Percentiles rank a stretch among this genome's conserved stretches.
Conservation (phyloP, 2,888 invertebrate species). For the Drosophila lutescens region DNA sequence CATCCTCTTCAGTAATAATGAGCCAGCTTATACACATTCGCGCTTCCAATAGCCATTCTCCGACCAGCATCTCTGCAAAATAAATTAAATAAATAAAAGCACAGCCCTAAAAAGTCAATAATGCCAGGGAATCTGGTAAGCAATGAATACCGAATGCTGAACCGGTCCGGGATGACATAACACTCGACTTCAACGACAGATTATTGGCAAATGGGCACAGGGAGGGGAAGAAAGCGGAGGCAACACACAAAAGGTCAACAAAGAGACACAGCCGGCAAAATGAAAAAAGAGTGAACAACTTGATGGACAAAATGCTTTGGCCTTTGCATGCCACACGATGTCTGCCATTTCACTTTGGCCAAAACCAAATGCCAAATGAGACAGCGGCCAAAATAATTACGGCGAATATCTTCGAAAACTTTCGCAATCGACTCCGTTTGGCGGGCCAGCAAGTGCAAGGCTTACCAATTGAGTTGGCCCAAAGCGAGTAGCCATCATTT, state of each 20-base stretch:
- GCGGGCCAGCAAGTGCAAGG: constrained; percentile 64
- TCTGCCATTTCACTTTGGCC: constrained; percentile 34
- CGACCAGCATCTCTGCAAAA: constrained; percentile 5
- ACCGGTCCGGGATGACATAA: constrained; percentile 77
- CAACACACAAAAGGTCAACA: constrained; percentile 42
- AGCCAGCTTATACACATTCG: constrained; percentile 37
- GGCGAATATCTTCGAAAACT: constrained; percentile 55
- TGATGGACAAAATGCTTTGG: constrained; percentile 32
- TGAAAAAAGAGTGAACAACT: constrained; percentile 15
- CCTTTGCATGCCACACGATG: constrained; percentile 49
- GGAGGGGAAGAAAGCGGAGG: constrained; percentile 32
- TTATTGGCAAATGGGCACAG: constrained; percentile 61
- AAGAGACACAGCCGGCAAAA: constrained; percentile 31
- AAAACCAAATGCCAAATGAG: constrained; percentile 64
- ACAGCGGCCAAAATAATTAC: constrained; percentile 59
- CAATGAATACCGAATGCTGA: constrained; percentile 49
- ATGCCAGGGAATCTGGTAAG: constrained; percentile 56
- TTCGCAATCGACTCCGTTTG: constrained; percentile 62
- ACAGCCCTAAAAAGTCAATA: constrained; percentile 55
- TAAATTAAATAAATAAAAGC: constrained; percentile 33
- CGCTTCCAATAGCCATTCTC: not conserved
- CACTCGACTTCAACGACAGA: constrained; percentile 64
- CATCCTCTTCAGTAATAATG: constrained; percentile 47
- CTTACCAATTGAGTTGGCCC: constrained; percentile 55
- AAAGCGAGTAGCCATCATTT: constrained; percentile 46